Percentiles rank a stretch among this genome's conserved stretches.
Evolutionary conservation across 2,797 vertebrate species (phyloP).

Genomic region (Tadarida brasiliensis): DNA sequence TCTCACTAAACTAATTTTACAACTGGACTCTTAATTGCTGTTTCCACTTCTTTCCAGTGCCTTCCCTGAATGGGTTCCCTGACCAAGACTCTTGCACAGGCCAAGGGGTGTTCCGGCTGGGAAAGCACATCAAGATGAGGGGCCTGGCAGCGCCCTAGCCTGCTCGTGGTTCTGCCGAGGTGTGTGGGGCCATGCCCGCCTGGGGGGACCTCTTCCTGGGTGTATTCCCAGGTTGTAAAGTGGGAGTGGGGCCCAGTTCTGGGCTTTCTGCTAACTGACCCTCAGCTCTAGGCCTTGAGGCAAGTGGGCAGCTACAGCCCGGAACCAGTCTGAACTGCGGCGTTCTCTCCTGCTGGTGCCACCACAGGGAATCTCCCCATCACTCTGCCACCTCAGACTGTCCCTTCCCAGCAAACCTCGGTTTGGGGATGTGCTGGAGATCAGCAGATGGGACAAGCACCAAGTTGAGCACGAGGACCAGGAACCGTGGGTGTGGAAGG

Average conservation of each 20-base stretch:
- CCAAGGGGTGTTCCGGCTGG: not conserved
- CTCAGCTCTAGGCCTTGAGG: not conserved
- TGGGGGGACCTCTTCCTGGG: not conserved
- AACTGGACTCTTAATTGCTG: not conserved
- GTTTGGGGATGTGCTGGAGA: not conserved
- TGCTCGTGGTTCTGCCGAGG: not conserved
- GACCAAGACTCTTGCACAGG: not conserved
- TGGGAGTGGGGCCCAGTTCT: not conserved
- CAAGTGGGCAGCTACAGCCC: not conserved
- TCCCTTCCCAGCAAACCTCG: not conserved
- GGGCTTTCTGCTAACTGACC: not conserved
- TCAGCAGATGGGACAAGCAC: not conserved
- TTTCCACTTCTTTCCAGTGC: not conserved
- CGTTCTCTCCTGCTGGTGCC: not conserved
- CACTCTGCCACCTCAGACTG: not conserved
- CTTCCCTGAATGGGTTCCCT: not conserved
- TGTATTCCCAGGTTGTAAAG: not conserved
- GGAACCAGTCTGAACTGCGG: fast-evolving
- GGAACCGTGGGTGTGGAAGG: not conserved
- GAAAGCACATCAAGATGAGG: not conserved
- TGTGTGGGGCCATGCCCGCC: too few relatives aligned
- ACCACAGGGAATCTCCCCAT: not conserved
- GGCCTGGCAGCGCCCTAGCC: not conserved
- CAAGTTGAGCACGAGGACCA: too few relatives aligned
- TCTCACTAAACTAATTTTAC: not conserved